Evolutionary conservation across 2,888 invertebrate genomes (phyloP).

Genomic region (Eilema depressum): DNA sequence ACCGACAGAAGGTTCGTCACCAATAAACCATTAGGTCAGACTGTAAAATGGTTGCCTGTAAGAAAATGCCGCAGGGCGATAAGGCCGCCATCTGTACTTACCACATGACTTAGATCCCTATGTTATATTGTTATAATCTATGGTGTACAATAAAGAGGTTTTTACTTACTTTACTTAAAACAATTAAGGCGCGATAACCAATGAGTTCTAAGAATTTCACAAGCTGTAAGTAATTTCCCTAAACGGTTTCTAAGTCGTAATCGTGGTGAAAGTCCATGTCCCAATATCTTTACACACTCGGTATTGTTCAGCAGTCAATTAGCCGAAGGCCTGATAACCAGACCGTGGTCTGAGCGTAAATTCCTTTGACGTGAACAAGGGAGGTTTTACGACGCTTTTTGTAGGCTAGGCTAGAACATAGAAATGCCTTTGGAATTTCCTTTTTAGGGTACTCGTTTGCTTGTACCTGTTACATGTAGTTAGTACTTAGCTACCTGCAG

Average conservation of each 20-base stretch:
- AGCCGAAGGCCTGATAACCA: conserved; percentile 50
- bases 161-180: no score
- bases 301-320: conserved; percentile 55
- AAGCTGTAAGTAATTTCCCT: conserved; percentile 34
- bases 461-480: neutral
- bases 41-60: no score
- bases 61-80: no score
- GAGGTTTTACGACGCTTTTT: conserved; percentile 51
- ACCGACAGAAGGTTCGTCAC: no score
- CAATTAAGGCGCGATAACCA: conserved; percentile 13
- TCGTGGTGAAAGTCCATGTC: conserved; percentile 44
- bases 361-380: conserved; percentile 57
- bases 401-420: conserved; percentile 46
- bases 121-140: no score
- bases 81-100: no score
- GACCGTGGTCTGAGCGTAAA: conserved; percentile 53
- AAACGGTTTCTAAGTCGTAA: conserved; percentile 31
- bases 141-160: no score
- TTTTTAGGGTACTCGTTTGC: conserved; percentile 21
- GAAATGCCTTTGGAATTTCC: conserved; percentile 46
- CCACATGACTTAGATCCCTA: no score
- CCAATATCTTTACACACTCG: conserved; percentile 36
- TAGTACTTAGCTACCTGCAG: neutral
- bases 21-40: neutral
- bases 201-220: conserved; percentile 23